Percentiles rank a stretch among this genome's conserved stretches.
Conservation (phyloP, 2,888 invertebrate species). For the Psylliodes chrysocephalus region DNA sequence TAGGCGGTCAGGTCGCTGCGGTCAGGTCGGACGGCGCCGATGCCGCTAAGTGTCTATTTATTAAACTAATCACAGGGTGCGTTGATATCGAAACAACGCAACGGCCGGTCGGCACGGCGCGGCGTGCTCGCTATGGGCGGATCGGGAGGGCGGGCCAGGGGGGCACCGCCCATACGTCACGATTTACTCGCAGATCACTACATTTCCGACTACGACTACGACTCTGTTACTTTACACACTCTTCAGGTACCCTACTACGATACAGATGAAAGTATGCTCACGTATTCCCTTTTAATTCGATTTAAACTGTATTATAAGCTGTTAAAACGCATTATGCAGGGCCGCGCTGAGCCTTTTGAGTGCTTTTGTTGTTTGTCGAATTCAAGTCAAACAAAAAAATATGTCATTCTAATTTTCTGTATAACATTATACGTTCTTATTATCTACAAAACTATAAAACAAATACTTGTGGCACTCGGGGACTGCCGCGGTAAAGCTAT, state of each 20-base stretch:
- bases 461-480: too few species aligned
- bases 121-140: constrained; percentile 48
- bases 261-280: too few species aligned
- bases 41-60: constrained; percentile 62
- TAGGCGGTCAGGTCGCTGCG: constrained; percentile 57
- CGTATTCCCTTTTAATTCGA: background rate
- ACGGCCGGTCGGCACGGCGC: constrained; percentile 36
- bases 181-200: constrained; percentile 50
- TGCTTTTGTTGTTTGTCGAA: too few species aligned
- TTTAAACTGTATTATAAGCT: too few species aligned
- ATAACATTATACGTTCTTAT: too few species aligned
- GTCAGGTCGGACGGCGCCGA: constrained; percentile 55
- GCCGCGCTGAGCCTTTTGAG: too few species aligned
- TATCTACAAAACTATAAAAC: too few species aligned
- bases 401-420: too few species aligned
- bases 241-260: background rate
- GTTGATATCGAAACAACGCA: constrained; percentile 42
- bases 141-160: constrained; percentile 55
- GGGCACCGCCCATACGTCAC: constrained; percentile 60
- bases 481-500: too few species aligned
- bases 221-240: background rate
- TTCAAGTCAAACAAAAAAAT: too few species aligned
- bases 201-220: constrained; percentile 42
- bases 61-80: constrained; percentile 64
- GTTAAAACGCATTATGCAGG: too few species aligned